A percentile compares a stretch with the other conserved stretches of the same genome.
Evolutionary conservation across 2,113 vertebrate genomes (phyloP).

Genomic region (Sinocyclocheilus anshuiensis): DNA sequence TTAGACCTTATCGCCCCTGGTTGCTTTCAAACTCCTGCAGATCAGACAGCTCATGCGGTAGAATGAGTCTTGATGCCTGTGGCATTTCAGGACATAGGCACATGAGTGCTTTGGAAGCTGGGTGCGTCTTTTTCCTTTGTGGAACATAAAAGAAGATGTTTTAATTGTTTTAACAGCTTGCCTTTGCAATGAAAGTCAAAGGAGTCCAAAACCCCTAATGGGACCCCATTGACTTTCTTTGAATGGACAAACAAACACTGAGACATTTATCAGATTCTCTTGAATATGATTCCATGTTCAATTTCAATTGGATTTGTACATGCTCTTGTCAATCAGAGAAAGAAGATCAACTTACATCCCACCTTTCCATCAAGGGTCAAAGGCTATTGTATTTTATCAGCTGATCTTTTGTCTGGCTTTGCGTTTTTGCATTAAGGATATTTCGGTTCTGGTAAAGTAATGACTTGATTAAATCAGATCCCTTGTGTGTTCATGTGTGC

Average conservation of each 20-base stretch:
- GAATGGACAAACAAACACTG: not conserved
- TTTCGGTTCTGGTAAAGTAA: slow-evolving; percentile 13
- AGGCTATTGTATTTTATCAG: slow-evolving; percentile 23
- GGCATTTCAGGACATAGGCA: slow-evolving; percentile 15
- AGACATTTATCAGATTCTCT: not conserved
- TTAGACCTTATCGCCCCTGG: slow-evolving; percentile 28
- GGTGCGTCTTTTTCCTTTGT: not conserved
- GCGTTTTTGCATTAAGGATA: slow-evolving; percentile 6
- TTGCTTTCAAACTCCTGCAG: not conserved
- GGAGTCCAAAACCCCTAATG: not conserved
- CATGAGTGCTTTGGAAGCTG: slow-evolving; percentile 5
- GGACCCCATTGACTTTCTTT: too few species aligned
- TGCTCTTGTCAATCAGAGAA: not conserved
- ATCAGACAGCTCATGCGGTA: slow-evolving; percentile 34
- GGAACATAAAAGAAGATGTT: not conserved
- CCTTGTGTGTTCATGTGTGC: not conserved
- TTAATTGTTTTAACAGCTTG: not conserved
- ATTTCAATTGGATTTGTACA: not conserved
- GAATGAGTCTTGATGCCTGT: not conserved
- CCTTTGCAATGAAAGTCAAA: not conserved
- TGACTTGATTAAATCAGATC: slow-evolving; percentile 41
- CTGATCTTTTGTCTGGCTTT: slow-evolving; percentile 14
- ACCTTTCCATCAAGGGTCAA: not conserved
- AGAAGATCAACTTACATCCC: not conserved
- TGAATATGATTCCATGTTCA: not conserved